Evolutionary conservation across 2,888 invertebrate species (phyloP).

Genomic region (Hymenopus coronatus): DNA sequence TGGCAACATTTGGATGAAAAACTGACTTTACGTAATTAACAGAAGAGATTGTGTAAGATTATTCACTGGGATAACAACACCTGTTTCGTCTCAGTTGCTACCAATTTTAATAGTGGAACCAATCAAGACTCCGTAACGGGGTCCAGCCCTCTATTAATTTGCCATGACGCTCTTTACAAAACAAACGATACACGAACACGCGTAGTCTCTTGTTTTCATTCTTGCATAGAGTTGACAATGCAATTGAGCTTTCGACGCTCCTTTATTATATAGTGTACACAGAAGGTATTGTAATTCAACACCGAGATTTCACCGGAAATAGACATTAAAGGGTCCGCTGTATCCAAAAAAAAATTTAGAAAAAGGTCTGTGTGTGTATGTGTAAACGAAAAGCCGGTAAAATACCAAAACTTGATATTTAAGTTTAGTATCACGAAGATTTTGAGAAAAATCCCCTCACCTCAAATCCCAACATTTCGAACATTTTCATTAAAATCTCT

Average conservation of each 20-base stretch:
- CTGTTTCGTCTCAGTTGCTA: neutral
- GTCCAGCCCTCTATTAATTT: neutral
- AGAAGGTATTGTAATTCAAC: rapidly evolving
- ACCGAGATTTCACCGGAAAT: too few species aligned
- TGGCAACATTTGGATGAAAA: neutral
- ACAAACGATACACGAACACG: neutral
- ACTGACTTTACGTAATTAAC: neutral
- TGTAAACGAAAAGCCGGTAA: too few species aligned
- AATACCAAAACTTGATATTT: too few species aligned
- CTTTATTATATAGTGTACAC: neutral
- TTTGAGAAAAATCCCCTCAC: too few species aligned
- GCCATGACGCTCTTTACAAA: neutral
- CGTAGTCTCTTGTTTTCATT: neutral
- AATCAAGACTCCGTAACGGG: neutral
- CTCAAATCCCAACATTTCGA: too few species aligned
- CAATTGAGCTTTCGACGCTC: neutral
- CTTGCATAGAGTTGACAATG: too few species aligned
- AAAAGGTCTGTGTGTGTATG: too few species aligned
- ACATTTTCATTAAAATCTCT: too few species aligned
- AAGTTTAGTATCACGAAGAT: too few species aligned
- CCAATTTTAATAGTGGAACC: neutral
- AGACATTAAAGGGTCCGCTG: too few species aligned
- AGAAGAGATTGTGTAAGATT: neutral
- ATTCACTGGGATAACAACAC: neutral
- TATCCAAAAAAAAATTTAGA: too few species aligned